Base-by-base conservation (phyloP, 2,888 invertebrate species). In the Hemaris fuciformis region DNA sequence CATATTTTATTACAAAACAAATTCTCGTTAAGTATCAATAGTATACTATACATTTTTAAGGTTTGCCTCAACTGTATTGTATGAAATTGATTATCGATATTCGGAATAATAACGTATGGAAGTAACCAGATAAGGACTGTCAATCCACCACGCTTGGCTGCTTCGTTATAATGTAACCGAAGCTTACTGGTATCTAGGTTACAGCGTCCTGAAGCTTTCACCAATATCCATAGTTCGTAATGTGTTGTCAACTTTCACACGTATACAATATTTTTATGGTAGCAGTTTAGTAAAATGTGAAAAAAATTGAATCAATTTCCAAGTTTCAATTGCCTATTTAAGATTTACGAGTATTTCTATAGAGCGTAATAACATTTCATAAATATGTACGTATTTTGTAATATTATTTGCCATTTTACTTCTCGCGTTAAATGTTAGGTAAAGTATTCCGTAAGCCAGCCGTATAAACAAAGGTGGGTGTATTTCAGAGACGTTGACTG, bases 141-240 rank as follows among this genome's bases (percentile, higher is more conserved):
- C 27, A 5, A 59, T 42, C 27, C 18, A 58, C 13, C 42, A 42
- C 58, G 58, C 18, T 59, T 59, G 10, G 27, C 10, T 43, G 43
- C 27, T 59, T 18, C 42, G 15, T 22, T 23, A n/a, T 15, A 15
- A 10, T 60, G 62, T 68, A 76, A 80, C 75, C 70, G 66, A 65
- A 63, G 63, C 65, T 62, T 64, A 65, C 63, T 66, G 72, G 77
- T 79, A 82, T 80, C 78, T 77, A 62, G 69, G 59, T 70, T 70
- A 73, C 71, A 69, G 66, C 69, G 60, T 46, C 60, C 60, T 63
- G 60, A 62, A 23, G 57, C 45, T 57, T 64, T 63, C 42, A 65
- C 66, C 61, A 25, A 60, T 70, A 62, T 65, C 75, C 71, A 60
- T 65, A 67, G 66, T 72, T 71, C 68, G 72, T 68, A 69, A 62